Conservation (phyloP, 2,113 vertebrate species). For the Zeus faber region DNA sequence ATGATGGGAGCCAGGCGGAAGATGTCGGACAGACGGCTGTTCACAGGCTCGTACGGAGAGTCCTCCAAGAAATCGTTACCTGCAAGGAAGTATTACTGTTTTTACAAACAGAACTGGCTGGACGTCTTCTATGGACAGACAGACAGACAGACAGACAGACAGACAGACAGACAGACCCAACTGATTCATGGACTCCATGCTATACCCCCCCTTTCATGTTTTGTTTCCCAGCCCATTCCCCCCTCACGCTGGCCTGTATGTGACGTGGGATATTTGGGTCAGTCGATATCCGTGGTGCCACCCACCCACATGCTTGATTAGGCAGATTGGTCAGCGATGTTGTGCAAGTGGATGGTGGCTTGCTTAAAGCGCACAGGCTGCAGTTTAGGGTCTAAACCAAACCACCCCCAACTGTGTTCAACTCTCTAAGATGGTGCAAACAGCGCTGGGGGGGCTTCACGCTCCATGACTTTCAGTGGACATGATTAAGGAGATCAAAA, state of each 20-base stretch:
- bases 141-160: conserved; percentile 1
- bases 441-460: conserved; percentile 38
- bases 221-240: conserved; percentile 30
- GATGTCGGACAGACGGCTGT: conserved; percentile 91
- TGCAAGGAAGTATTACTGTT: conserved; percentile 55
- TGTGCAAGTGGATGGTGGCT: conserved; percentile 45
- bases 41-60: conserved; percentile 90
- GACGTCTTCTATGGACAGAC: not conserved
- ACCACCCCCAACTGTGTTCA: conserved; percentile 19
- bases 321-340: conserved; percentile 63
- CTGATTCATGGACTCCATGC: not conserved
- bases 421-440: conserved; percentile 42
- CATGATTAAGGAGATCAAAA: conserved; percentile 49
- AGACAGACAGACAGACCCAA: not conserved
- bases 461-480: conserved; percentile 50
- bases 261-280: conserved; percentile 61
- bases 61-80: conserved; percentile 92
- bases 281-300: conserved; percentile 58
- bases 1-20: conserved; percentile 90
- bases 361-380: conserved; percentile 15
- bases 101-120: too few relatives aligned
- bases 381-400: conserved; percentile 25
- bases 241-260: conserved; percentile 27
- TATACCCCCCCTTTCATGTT: conserved; percentile 3
- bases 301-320: conserved; percentile 61